Base-by-base conservation (phyloP, 2,888 invertebrate genomes). In the Cheilosia vulpina region DNA sequence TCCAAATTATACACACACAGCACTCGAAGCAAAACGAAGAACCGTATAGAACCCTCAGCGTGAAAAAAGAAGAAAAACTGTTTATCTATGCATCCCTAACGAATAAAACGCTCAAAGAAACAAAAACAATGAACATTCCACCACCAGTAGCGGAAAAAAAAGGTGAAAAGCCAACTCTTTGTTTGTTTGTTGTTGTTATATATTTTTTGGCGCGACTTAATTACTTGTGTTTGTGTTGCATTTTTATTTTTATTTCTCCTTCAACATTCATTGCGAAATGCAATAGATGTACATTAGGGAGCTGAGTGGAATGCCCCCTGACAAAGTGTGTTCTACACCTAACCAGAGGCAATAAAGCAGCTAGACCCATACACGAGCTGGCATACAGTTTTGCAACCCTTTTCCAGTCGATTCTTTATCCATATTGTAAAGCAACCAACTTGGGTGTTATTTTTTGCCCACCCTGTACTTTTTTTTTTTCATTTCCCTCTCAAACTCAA, bases 221-320 rank as follows among this genome's bases (percentile, higher is more conserved):
- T 81, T 81, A 81, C 81, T 75, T 58, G 60, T 81, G 50, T 80
- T 80, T 73, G 66, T 80, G 55, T 73, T 62, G 27, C 13, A 15
- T 43, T 57, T 58, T 60, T 66, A 21, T 55, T 65, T 63, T 58
- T 4, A 19, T 52, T 41, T 69, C 24, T 52, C 66, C 50, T 57
- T 47, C 53, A 41, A 68, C 45, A 21, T 65, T 58, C 57, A 52
- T 65, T 65, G 52, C 52, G 58, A 79, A 78, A 69, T 78, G 77
- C 77, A 69, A 78, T 78, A 77, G 77, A 77, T 47, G 69, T 38
- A 11, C 55, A 65, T 79, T 72, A 72, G 58, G 65, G 72, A 41
- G 63, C 52, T 19, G 53, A 79, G 66, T 52, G 58, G 43, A 72
- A 72, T 66, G 72, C 45, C 62, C 75, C 60, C 62, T 52, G n/a